Evolutionary conservation across 2,888 invertebrate genomes (phyloP).

Genomic region (Latheticus oryzae): DNA sequence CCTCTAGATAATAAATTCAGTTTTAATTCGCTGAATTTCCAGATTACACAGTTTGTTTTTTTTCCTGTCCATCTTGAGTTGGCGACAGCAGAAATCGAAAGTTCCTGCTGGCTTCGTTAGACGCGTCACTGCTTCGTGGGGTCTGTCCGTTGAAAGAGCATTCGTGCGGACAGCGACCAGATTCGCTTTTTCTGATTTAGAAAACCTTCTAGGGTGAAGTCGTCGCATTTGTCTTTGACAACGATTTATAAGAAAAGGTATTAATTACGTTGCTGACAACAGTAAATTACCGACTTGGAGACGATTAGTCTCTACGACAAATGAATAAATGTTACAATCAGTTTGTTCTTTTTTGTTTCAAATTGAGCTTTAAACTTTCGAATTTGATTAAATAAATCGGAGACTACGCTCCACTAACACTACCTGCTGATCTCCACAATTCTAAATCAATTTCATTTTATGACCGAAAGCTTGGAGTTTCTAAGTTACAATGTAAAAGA

Average conservation of each 20-base stretch:
- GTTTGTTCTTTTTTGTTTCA: too few species aligned
- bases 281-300: slow-evolving; percentile 40
- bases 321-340: slow-evolving; percentile 38
- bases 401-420: slow-evolving; percentile 24
- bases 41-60: too few species aligned
- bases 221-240: slow-evolving; percentile 59
- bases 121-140: slow-evolving; percentile 53
- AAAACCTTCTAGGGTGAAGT: slow-evolving; percentile 51
- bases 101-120: slow-evolving; percentile 50
- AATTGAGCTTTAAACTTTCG: slow-evolving; percentile 20
- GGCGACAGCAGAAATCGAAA: slow-evolving; percentile 35
- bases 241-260: slow-evolving; percentile 57
- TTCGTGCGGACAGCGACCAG: slow-evolving; percentile 58
- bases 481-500: slow-evolving; percentile 28
- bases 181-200: slow-evolving; percentile 59
- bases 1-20: too few species aligned
- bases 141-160: slow-evolving; percentile 53
- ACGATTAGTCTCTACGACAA: slow-evolving; percentile 40
- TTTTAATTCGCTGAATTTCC: too few species aligned
- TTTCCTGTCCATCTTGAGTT: too few species aligned
- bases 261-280: slow-evolving; percentile 54
- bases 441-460: slow-evolving; percentile 35
- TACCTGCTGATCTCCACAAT: slow-evolving; percentile 28
- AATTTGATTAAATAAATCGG: slow-evolving; percentile 33
- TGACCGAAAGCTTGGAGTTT: slow-evolving; percentile 24